Conservation (phyloP, 2,888 invertebrate genomes). For the Calliscelio sp. region DNA sequence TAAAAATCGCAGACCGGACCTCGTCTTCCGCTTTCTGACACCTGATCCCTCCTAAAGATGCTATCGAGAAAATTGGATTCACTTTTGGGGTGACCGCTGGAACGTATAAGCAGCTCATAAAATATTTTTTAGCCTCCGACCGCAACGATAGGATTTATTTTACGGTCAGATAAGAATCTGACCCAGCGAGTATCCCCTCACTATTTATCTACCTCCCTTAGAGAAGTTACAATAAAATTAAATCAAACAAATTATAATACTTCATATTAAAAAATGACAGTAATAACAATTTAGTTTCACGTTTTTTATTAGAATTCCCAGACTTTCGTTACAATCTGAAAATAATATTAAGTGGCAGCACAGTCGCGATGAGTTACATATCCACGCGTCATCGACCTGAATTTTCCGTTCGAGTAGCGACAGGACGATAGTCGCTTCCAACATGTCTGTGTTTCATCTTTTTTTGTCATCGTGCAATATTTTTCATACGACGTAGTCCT, state of each 20-base stretch:
- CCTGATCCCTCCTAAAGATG: constrained; percentile 85
- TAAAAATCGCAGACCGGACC: constrained; percentile 71
- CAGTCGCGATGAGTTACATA: constrained; percentile 51
- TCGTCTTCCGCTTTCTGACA: constrained; percentile 77
- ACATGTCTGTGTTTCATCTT: constrained; percentile 31
- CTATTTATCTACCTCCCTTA: constrained; percentile 49
- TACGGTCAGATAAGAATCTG: constrained; percentile 84
- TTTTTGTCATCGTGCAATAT: constrained; percentile 50
- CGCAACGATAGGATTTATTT: constrained; percentile 84
- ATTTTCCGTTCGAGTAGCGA: constrained; percentile 62
- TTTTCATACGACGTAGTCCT: constrained; percentile 62
- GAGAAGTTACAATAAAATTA: constrained; percentile 53
- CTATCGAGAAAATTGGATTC: constrained; percentile 86
- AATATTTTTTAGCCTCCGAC: constrained; percentile 84
- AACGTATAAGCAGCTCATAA: constrained; percentile 86
- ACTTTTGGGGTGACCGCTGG: constrained; percentile 85
- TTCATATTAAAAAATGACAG: too few species aligned
- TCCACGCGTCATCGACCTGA: constrained; percentile 62
- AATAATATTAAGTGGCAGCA: constrained; percentile 52
- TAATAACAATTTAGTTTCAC: too few species aligned
- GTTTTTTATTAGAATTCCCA: too few species aligned
- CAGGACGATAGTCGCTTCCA: constrained; percentile 40
- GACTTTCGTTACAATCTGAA: neutral
- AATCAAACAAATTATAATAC: constrained; percentile 53
- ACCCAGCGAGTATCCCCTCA: constrained; percentile 65